A percentile compares a stretch with the other conserved stretches of the same genome.
Conservation (phyloP, 2,797 vertebrate genomes). For the Argyrosomus regius region DNA sequence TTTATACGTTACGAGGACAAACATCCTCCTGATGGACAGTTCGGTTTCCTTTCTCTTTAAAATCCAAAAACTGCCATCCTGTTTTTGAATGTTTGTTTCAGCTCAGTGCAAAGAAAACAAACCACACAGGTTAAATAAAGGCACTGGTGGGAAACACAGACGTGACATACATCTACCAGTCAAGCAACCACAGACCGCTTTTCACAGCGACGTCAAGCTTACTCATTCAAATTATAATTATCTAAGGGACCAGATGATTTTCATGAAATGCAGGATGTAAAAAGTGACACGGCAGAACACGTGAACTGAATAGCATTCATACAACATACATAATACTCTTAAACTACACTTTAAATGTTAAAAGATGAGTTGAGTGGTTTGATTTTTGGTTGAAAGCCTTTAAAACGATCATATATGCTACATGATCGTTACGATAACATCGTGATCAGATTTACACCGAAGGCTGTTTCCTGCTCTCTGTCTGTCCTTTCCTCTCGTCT, state of each 20-base stretch:
- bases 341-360: not conserved
- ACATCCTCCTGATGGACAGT: not conserved
- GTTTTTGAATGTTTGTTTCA: not conserved
- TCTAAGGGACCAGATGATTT: not conserved
- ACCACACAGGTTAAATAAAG: not conserved
- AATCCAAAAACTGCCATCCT: too few species aligned
- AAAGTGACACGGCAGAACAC: too few species aligned
- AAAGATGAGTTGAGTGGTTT: not conserved
- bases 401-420: constrained; percentile 1
- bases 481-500: constrained; percentile 25
- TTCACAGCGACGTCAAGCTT: not conserved
- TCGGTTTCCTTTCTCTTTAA: not conserved
- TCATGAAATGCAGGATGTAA: not conserved
- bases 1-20: too few species aligned
- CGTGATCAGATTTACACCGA: constrained; percentile 36
- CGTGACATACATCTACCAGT: not conserved
- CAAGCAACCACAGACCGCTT: not conserved
- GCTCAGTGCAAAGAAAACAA: not conserved
- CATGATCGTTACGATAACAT: constrained; percentile 16
- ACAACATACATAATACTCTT: not conserved
- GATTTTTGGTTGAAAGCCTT: constrained; percentile 36
- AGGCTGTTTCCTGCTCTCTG: constrained; percentile 27
- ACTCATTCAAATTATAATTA: not conserved
- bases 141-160: not conserved
- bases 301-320: not conserved